Evolutionary conservation across 2,113 vertebrate genomes (phyloP).

Genomic region (Semicossyphus pulcher): DNA sequence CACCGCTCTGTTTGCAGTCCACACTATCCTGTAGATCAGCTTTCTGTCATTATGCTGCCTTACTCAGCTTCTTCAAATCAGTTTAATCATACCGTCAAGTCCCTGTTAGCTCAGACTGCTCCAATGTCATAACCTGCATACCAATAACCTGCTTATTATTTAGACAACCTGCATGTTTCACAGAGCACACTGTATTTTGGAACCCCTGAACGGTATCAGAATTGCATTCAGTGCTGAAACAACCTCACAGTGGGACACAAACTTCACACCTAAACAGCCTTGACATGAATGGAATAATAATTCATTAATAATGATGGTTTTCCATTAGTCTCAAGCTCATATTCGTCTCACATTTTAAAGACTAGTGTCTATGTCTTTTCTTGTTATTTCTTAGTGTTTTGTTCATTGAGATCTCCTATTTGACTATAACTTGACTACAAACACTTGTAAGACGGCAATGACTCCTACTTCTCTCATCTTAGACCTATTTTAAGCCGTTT

Average conservation of each 20-base stretch:
- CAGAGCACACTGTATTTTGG: not conserved
- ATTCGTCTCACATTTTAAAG: not conserved
- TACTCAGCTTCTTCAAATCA: conserved; percentile 29
- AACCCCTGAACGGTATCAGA: not conserved
- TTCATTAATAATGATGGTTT: not conserved
- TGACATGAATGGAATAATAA: not conserved
- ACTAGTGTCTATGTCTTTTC: not conserved
- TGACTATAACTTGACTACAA: no score
- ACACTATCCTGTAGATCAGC: not conserved
- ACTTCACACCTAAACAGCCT: not conserved
- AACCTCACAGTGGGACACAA: not conserved
- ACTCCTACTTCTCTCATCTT: no score
- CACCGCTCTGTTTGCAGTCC: not conserved
- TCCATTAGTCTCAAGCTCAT: not conserved
- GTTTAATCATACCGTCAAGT: not conserved
- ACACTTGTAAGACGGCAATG: no score
- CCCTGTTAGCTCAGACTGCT: not conserved
- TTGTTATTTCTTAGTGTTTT: not conserved
- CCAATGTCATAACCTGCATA: not conserved
- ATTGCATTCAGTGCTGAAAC: not conserved
- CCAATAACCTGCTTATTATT: not conserved
- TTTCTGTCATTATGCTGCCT: not conserved
- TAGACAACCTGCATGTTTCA: not conserved
- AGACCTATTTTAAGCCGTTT: no score
- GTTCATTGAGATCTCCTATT: no score